Base-by-base conservation (phyloP, 2,888 invertebrate genomes). In the Netelia inedita region DNA sequence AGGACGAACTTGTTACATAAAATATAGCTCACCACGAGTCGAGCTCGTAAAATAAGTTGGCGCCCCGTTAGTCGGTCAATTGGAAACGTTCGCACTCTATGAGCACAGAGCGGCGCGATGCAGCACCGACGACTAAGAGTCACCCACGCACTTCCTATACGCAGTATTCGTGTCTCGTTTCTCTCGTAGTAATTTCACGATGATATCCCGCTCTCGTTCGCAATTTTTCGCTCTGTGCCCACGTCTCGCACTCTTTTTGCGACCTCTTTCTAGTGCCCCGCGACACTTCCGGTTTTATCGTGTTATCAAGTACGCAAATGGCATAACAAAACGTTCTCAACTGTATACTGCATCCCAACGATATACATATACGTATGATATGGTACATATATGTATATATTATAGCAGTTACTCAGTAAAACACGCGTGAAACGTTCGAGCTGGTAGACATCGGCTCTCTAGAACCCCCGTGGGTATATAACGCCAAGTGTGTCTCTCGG, bases 211-310 rank as follows among this genome's bases (percentile, higher is more conserved):
- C 53, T 59, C 53, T 53, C 57, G 28, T 72, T 53, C 55, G 65
- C 73, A 23, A 21, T 59, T 43, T 50, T 21, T 9, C 43, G 10
- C n/a, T 55, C 11, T 63, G 1, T 11, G 16, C 35, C 8, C 55
- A 10, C 9, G 23, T 61, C 65, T 68, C 41, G 16, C 68, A 61
- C 53, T 14, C 55, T 59, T 14, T 21, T 43, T n/a, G 57, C 46
- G 35, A 41, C 35, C 35, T 59, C 53, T 66, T 55, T 41, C 43
- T n/a, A n/a, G 50, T 53, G 9, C 11, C 14, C 41, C 1, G 63
- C 46, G 71, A 71, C 65, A 79, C 83, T 79, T 71, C 43, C 57
- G 69, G 79, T 71, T 71, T 83, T 79, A 75, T 79, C 71, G 71
- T 59, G 28, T 59, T 75, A 41, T 65, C 35, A 19, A 79, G 65